Conservation (phyloP, 1,140 invertebrate genomes). For the Sminthurinus signatus region DNA sequence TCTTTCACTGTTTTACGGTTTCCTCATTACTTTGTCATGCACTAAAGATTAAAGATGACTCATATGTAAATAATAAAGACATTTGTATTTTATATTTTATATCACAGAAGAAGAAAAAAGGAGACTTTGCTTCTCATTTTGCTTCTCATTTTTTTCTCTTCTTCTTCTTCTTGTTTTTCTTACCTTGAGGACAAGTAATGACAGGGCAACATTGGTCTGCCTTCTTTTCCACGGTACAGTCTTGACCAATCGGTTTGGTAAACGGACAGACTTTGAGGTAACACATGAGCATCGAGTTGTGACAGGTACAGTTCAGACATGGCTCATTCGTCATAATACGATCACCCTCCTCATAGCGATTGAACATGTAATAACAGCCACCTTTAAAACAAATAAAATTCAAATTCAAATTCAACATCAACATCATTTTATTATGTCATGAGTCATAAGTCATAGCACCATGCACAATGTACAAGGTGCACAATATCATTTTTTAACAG, state of each 20-base stretch:
- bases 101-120: too few relatives aligned
- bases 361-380: conserved; percentile 90
- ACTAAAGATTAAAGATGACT: too few relatives aligned
- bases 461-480: too few relatives aligned
- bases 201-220: conserved; percentile 87
- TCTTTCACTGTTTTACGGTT: too few relatives aligned
- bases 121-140: too few relatives aligned
- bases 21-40: too few relatives aligned
- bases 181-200: conserved; percentile 86
- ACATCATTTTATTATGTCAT: too few relatives aligned
- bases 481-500: too few relatives aligned
- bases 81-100: too few relatives aligned
- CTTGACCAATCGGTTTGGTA: conserved; percentile 82
- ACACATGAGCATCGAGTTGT: conserved; percentile 91
- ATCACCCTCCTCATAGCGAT: conserved; percentile 86
- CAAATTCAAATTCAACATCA: not conserved
- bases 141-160: too few relatives aligned
- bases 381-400: conserved; percentile 34
- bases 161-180: conserved; percentile 41
- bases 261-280: conserved; percentile 88
- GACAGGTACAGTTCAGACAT: conserved; percentile 90
- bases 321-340: conserved; percentile 89
- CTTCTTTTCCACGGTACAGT: conserved; percentile 81
- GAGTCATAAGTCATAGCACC: too few relatives aligned
- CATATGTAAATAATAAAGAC: too few relatives aligned